Base-by-base conservation (phyloP, 2,888 invertebrate species). In the Heterodera filipjevi region DNA sequence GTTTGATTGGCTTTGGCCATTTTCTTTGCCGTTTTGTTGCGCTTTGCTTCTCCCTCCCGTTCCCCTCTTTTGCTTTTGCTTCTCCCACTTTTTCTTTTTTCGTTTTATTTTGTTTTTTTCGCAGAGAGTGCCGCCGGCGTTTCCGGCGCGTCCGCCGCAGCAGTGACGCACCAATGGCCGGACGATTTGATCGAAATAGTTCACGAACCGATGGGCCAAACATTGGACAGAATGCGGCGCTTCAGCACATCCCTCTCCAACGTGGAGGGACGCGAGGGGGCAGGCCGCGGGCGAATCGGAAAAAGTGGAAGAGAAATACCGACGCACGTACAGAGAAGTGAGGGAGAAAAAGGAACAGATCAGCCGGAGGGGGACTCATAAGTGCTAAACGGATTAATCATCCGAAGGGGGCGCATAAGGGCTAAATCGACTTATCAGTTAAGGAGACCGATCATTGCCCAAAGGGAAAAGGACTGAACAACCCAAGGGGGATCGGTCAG, bases 171-270 rank as follows among this genome's bases (percentile, higher is more conserved):
- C 78, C 78, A 84, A n/a, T 89, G 89, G 89, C 84, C 89, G 30
- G 89, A 89, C 77, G 85, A 89, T 78, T 83, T 89, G 82, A 89
- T 89, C 81, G 84, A 84, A 78, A 89, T 89, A 72, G 89, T 89
- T 33, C 83, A 85, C 49, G 89, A 89, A 80, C 89, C 89, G 49
- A 89, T 89, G 84, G 84, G 84, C 75, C 84, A 85, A 70, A 89
- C 89, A 32, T 84, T 89, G 76, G 87, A 89, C 77, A 81, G 89
- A 30, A 89, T 89, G 85, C 85, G 87, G 80, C 85, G 87, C 68
- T 89, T 85, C 84, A 85, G 85, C 73, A 86, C 81, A 68, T 89
- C 88, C 64, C 83, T 85, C 49, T 84, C 84, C 59, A 87, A 87
- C 78, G 85, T 87, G 73, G 88, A 87, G 44, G 72, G 82, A 39